A percentile compares a stretch with the other conserved stretches of the same genome.
phyloP scores from a whole-genome alignment of 2,797 vertebrate genomes.

The Microctenopoma stevenorrisi region DNA sequence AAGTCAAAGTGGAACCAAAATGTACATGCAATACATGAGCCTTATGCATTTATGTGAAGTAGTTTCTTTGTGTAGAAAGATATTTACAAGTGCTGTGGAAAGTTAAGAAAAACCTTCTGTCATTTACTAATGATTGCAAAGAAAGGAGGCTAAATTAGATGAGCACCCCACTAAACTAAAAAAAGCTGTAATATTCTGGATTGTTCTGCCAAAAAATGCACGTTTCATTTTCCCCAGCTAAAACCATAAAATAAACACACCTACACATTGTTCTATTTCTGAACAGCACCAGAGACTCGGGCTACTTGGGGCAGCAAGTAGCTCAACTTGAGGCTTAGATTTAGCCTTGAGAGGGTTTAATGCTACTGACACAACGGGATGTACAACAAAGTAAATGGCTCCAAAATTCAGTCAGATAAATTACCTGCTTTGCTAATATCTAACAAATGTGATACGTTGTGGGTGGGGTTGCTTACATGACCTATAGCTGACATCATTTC shows the following conservation, averaged over 20 bases:
- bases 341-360: conserved; percentile 69
- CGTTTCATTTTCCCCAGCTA: not conserved
- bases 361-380: conserved; percentile 79
- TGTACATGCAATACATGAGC: not conserved
- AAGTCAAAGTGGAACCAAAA: not conserved
- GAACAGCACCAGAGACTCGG: conserved; percentile 72
- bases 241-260: conserved; percentile 43
- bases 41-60: conserved; percentile 7
- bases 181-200: not conserved
- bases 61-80: conserved; percentile 56
- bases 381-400: conserved; percentile 85
- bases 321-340: too few species aligned
- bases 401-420: conserved; percentile 84
- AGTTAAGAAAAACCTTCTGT: not conserved
- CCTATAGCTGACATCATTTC: conserved; percentile 68
- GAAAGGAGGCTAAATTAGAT: conserved; percentile 1
- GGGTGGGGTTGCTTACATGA: conserved; percentile 44
- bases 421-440: conserved; percentile 72
- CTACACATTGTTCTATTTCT: conserved; percentile 74
- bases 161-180: conserved; percentile 11
- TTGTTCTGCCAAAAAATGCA: not conserved
- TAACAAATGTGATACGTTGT: conserved; percentile 60
- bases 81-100: conserved; percentile 41
- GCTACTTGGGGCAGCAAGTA: too few species aligned
- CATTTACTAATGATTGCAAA: conserved; percentile 27